A percentile compares a stretch with the other conserved stretches of the same genome.
Evolutionary conservation across 2,888 invertebrate genomes (phyloP).

Genomic region (Idaea dimidiata): DNA sequence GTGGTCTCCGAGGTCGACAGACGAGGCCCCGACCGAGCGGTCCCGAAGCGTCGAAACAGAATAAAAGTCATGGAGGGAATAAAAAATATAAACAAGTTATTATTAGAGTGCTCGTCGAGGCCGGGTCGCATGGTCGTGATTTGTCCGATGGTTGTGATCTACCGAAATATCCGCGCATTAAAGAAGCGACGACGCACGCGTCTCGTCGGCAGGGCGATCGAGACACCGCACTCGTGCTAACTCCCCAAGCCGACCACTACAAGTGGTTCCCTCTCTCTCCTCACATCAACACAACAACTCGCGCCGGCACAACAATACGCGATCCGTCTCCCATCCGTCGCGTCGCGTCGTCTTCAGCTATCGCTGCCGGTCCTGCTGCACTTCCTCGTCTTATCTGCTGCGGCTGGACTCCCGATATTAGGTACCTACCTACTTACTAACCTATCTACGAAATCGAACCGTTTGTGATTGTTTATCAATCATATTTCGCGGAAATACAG

Average conservation of each 20-base stretch:
- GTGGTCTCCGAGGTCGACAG: constrained; percentile 68
- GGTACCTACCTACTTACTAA: neutral
- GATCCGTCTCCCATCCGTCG: neutral
- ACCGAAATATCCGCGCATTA: constrained; percentile 77
- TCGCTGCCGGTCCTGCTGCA: neutral
- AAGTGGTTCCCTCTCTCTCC: neutral
- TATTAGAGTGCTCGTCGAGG: constrained; percentile 77
- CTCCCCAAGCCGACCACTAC: constrained; percentile 52
- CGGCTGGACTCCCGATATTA: neutral
- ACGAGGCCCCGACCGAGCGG: constrained; percentile 38
- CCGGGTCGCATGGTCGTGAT: constrained; percentile 79
- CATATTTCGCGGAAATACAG: neutral
- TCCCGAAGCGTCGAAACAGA: constrained; percentile 48
- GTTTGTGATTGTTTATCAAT: neutral
- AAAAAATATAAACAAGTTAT: constrained; percentile 81
- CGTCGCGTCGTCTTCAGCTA: neutral
- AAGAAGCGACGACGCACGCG: constrained; percentile 56
- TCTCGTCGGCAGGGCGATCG: constrained; percentile 57
- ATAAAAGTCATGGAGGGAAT: constrained; percentile 65
- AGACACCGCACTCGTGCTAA: constrained; percentile 52
- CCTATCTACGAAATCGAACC: neutral
- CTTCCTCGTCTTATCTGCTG: neutral
- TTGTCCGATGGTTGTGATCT: constrained; percentile 73
- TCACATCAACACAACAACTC: neutral
- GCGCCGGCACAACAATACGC: neutral